Evolutionary conservation across 2,888 invertebrate species (phyloP), one percentile per base, ranked within the genome.

Genomic region (Caenorhabditis parvicauda): DNA sequence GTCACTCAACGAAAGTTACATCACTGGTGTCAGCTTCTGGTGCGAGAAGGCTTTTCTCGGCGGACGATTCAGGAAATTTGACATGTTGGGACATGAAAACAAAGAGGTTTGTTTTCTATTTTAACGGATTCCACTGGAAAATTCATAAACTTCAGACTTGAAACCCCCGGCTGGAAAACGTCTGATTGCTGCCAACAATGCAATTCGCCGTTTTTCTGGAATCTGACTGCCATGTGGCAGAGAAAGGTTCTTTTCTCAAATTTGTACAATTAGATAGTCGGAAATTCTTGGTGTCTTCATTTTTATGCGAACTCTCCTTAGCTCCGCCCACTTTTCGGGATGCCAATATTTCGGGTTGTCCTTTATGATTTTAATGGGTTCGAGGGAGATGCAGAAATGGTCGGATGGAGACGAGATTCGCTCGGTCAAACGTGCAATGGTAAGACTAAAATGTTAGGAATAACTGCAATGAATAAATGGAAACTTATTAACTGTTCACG

Each of bases 181-280:
- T 89, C 91, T 39, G 95, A 96, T 83, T 86, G 88, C 39, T 99
- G 98, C 82, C 90, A 96, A 86, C 86, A 91, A 58, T 99, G 98
- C 83, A 88, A 89, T 50, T 87, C 90, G 59, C 98, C 98, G 22
- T 98, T 98, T 85, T 96, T 96, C 84, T 98, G 98, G 98, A 99
- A 99, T 84, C 87, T 98, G 49, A 87, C 90, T 65, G 92, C 91
- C 12, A 98, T 99, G 95, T 92, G 96, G 90, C 92, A 95, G 83
- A 91, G 91, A 83, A 89, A 80, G 57, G 74, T 72, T 37, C 9
- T n/a, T 21, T 43, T 19, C 12, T 17, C 14, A 47, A 7, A 32
- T 35, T 32, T 32, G 35, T 32, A n/a, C n/a, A n/a, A n/a, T n/a
- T n/a, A n/a, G n/a, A n/a, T n/a, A n/a, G n/a, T n/a, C n/a, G n/a